A percentile compares a stretch with the other conserved stretches of the same genome.
Conservation (phyloP, 2,113 vertebrate species). For the Salvelinus namaycush region DNA sequence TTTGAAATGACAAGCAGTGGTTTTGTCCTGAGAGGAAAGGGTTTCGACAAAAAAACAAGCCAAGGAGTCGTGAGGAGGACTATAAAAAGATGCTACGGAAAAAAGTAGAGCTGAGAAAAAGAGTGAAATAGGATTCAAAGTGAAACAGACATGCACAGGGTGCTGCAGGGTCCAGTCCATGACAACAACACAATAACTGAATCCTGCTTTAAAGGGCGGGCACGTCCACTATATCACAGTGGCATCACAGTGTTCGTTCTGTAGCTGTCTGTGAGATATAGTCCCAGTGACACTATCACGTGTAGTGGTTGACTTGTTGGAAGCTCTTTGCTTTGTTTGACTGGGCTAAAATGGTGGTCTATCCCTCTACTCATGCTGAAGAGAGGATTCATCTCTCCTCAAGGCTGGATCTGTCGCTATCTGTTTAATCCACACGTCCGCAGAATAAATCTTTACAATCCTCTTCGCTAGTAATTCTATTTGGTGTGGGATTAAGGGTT, state of each 20-base stretch:
- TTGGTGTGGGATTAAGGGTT: slow-evolving; percentile 56
- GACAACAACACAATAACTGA: not conserved
- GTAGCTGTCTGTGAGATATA: not conserved
- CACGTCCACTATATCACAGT: not conserved
- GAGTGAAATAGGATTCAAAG: not conserved
- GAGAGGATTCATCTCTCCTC: slow-evolving; percentile 39
- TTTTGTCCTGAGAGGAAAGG: slow-evolving; percentile 38
- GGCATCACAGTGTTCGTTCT: not conserved
- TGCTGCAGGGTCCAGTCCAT: not conserved
- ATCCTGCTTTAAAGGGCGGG: not conserved
- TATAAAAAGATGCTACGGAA: not conserved
- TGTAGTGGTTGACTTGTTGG: not conserved
- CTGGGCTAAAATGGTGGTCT: slow-evolving; percentile 16
- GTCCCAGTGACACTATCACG: not conserved
- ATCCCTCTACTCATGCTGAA: slow-evolving; percentile 44
- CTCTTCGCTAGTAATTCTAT: slow-evolving; percentile 56
- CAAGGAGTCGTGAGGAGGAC: slow-evolving; percentile 3
- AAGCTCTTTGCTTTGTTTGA: not conserved
- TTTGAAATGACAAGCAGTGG: slow-evolving; percentile 51
- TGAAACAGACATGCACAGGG: not conserved
- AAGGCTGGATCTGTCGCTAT: slow-evolving; percentile 42
- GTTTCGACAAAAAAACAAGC: slow-evolving; percentile 15
- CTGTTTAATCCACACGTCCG: slow-evolving; percentile 46
- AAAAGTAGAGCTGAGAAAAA: not conserved
- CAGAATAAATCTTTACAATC: slow-evolving; percentile 57